Conservation (phyloP, 2,113 vertebrate genomes). For the Barnardius zonarius region DNA sequence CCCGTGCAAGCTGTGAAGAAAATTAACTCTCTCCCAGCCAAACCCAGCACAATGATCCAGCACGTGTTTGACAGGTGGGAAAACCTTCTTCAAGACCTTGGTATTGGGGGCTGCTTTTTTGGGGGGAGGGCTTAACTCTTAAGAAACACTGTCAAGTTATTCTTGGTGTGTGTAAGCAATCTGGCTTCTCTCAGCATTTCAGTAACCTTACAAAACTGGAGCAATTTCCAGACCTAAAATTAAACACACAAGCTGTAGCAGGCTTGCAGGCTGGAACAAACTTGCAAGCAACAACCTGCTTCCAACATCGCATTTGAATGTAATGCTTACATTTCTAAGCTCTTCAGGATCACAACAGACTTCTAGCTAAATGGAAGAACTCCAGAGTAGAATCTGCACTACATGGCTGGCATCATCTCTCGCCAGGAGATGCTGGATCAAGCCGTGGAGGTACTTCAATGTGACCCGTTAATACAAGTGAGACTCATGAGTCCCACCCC, state of each 20-base stretch:
- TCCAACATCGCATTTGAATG: slow-evolving; percentile 7
- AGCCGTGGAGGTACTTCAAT: background rate
- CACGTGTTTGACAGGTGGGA: background rate
- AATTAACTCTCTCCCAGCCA: background rate
- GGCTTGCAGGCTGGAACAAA: slow-evolving; percentile 24
- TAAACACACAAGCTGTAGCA: slow-evolving; percentile 52
- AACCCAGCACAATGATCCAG: background rate
- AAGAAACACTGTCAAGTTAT: background rate
- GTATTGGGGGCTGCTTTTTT: background rate
- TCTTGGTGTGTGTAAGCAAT: background rate
- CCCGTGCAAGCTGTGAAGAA: background rate
- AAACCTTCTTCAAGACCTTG: background rate
- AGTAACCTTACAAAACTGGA: background rate
- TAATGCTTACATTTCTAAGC: background rate
- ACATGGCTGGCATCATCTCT: background rate
- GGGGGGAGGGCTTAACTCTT: background rate
- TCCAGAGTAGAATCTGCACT: background rate
- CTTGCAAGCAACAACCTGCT: slow-evolving; percentile 51
- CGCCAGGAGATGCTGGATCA: background rate
- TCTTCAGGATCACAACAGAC: background rate
- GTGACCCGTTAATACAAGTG: accelerated
- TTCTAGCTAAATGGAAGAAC: background rate
- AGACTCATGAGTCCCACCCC: background rate
- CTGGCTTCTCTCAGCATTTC: background rate
- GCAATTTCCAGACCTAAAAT: slow-evolving; percentile 42